These are phyloP conservation scores for Cinclus cinclus DNA, from an alignment of 2,113 vertebrate genomes.

Conservation along the genomic window DNA sequence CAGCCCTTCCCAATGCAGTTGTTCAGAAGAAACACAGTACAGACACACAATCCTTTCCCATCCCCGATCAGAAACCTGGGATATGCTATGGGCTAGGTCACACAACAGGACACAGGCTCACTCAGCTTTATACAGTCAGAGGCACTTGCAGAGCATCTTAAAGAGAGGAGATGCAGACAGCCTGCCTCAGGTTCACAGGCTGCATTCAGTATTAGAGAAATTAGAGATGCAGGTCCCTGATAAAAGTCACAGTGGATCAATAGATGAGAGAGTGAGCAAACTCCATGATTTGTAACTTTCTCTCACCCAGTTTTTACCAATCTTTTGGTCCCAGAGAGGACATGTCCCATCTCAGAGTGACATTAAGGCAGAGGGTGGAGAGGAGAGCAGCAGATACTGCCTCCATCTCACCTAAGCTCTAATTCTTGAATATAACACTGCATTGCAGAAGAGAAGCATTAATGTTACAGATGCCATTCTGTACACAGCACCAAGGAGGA, in stretches of 20 bases:
- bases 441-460: background rate
- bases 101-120: background rate
- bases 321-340: background rate
- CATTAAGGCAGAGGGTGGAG: background rate
- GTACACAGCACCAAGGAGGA: background rate
- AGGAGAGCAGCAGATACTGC: background rate
- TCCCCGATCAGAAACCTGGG: rapidly evolving
- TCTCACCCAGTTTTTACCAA: background rate
- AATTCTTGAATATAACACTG: background rate
- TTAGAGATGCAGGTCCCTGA: background rate
- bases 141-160: background rate
- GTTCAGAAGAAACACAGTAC: background rate
- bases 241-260: background rate
- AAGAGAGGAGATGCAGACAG: background rate
- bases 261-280: background rate
- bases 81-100: background rate
- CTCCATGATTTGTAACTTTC: background rate
- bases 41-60: background rate
- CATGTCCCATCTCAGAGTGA: background rate
- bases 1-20: background rate
- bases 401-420: background rate
- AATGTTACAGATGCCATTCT: background rate
- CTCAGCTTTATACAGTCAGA: background rate
- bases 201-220: background rate
- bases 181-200: background rate